Percentiles rank a stretch among this genome's conserved stretches.
Evolutionary conservation across 2,888 invertebrate genomes (phyloP).

Genomic region (Cheilosia urbana): DNA sequence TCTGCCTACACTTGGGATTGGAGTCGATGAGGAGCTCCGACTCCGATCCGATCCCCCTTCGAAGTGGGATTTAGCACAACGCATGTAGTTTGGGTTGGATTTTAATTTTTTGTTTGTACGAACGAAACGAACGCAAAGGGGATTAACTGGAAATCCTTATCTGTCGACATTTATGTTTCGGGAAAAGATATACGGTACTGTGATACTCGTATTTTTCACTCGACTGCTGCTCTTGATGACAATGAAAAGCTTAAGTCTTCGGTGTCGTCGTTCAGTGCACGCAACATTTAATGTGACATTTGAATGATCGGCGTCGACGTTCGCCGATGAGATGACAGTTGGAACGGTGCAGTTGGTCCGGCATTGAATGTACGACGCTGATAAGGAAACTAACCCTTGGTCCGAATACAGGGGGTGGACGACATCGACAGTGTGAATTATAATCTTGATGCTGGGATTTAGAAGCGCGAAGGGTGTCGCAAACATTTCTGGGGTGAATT

Average conservation of each 20-base stretch:
- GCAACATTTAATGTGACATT: slow-evolving; percentile 77
- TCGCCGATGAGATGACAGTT: slow-evolving; percentile 52
- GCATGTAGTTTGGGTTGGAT: slow-evolving; percentile 27
- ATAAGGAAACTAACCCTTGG: slow-evolving; percentile 47
- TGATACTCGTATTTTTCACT: slow-evolving; percentile 36
- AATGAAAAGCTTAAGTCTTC: slow-evolving; percentile 72
- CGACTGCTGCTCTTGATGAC: slow-evolving; percentile 52
- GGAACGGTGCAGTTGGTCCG: slow-evolving; percentile 30
- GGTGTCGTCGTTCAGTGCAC: slow-evolving; percentile 55
- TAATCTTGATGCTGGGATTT: slow-evolving; percentile 42
- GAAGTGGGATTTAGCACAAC: slow-evolving; percentile 52
- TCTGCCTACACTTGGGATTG: slow-evolving; percentile 54
- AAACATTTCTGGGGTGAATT: slow-evolving; percentile 29
- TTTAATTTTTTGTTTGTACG: slow-evolving; percentile 51
- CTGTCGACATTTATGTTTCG: slow-evolving; percentile 73
- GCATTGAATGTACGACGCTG: slow-evolving; percentile 41
- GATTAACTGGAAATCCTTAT: slow-evolving; percentile 75
- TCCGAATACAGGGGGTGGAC: neutral
- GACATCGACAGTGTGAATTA: neutral
- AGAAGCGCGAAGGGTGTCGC: slow-evolving; percentile 18
- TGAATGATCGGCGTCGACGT: slow-evolving; percentile 76
- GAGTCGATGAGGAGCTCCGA: slow-evolving; percentile 51
- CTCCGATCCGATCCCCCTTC: slow-evolving; percentile 8
- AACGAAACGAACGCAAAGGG: slow-evolving; percentile 69
- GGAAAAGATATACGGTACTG: slow-evolving; percentile 54